Evolutionary conservation across 2,888 invertebrate species (phyloP), one percentile per base, ranked within the genome.

Genomic region (Arrhopalites spinosus): DNA sequence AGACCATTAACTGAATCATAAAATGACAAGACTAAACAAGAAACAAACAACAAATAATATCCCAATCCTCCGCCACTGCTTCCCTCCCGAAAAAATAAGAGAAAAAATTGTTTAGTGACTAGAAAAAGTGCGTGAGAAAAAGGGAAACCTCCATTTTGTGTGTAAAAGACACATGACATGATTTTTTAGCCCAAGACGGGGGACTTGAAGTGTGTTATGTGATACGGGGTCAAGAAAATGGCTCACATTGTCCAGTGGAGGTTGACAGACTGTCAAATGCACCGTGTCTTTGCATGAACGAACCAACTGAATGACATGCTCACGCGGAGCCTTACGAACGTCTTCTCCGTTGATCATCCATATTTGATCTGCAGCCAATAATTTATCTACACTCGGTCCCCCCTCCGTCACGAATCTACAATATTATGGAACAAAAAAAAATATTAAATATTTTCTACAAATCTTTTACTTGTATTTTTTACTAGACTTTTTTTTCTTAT

Each of bases 351-450:
- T 95, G 67, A 96, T 95, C 82, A 90, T 90, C 50, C 95, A 89
- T 83, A 96, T 94, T 86, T 95, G 94, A 85, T 96, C 96, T 5
- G 95, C 95, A 0, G 96, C 94, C 84, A 93, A 90, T 78, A 96
- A 87, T 89, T 94, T 93, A 75, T 93, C 92, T 77, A 93, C 94
- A 85, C 95, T 95, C 1, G 96, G 96, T 15, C 96, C 96, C 84
- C 93, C 94, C 87, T 93, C 93, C 0, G 93, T 93, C 20, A 93
- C 93, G 84, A 93, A 93, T 78, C 86, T 86, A 79, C 20, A 83
- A 76, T n/a, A n/a, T 36, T 36, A 82, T 77, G 76, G 72, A 73
- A 76, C 73, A 61, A 25, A 61, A 20, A 23, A 61, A 61, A 29
- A 61, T 25, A 27, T 27, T 25, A 15, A 20, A 29, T 27, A 27